Evolutionary conservation across 2,888 invertebrate species (phyloP).

Genomic region (Corythucha ciliata): DNA sequence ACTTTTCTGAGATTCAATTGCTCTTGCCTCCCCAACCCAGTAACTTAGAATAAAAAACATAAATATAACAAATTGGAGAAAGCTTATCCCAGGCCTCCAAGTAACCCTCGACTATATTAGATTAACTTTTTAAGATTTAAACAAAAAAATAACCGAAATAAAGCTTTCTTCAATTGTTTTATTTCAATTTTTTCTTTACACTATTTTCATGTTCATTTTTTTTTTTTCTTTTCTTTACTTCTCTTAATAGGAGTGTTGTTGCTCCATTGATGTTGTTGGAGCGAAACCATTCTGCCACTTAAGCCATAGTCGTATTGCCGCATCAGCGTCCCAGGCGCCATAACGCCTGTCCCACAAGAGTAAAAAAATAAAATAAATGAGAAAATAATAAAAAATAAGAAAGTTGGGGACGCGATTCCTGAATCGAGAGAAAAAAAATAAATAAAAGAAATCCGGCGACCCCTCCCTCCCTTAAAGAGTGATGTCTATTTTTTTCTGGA

Average conservation of each 20-base stretch:
- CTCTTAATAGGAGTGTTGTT: constrained; percentile 46
- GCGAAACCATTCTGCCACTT: constrained; percentile 32
- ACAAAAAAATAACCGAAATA: not conserved
- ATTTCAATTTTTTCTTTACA: not conserved
- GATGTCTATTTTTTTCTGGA: too few species aligned
- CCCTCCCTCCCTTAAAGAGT: too few species aligned
- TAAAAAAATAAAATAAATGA: too few species aligned
- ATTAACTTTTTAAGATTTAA: not conserved
- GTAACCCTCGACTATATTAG: too few species aligned
- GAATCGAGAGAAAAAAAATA: too few species aligned
- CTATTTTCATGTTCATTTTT: not conserved
- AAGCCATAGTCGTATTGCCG: constrained; percentile 25
- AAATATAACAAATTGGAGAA: too few species aligned
- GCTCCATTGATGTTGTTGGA: constrained; percentile 46
- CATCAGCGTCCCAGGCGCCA: constrained; percentile 31
- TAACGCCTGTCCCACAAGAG: constrained; percentile 32
- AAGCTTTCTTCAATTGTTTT: not conserved
- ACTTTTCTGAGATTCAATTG: not conserved
- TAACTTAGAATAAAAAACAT: too few species aligned
- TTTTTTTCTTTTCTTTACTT: constrained; percentile 42
- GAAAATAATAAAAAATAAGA: too few species aligned
- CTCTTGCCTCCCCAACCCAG: too few species aligned
- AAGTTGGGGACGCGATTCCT: too few species aligned
- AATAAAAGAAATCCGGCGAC: too few species aligned
- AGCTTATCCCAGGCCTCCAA: too few species aligned